These are phyloP conservation scores for Eonycteris spelaea DNA, from an alignment of 2,113 vertebrate genomes.

Conservation along the genomic window DNA sequence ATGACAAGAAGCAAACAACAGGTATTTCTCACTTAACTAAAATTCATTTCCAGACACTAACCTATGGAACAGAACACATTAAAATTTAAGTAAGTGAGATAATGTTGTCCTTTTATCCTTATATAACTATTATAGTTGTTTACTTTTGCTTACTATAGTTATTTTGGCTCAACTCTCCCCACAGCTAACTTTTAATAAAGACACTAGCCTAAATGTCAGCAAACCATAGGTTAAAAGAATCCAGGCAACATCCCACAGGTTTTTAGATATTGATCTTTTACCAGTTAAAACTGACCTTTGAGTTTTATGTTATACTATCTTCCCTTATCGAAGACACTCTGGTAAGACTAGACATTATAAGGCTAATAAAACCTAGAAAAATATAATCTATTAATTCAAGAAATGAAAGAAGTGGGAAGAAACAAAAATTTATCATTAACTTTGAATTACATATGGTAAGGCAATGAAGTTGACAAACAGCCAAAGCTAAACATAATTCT, in stretches of 20 bases:
- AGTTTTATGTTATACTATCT: not conserved
- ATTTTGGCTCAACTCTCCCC: not conserved
- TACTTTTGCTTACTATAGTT: not conserved
- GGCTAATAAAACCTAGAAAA: slow-evolving; percentile 39
- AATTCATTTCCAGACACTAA: slow-evolving; percentile 57
- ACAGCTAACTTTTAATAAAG: not conserved
- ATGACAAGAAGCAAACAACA: slow-evolving; percentile 55
- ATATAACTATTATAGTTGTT: not conserved
- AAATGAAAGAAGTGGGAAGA: slow-evolving; percentile 26
- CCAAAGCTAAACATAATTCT: slow-evolving; percentile 14
- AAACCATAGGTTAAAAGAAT: slow-evolving; percentile 27
- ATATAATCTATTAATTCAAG: slow-evolving; percentile 30
- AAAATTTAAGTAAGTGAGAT: slow-evolving; percentile 23
- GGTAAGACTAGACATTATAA: not conserved
- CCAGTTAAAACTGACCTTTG: not conserved
- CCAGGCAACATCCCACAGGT: not conserved
- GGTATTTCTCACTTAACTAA: slow-evolving; percentile 74
- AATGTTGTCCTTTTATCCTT: not conserved
- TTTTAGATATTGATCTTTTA: not conserved
- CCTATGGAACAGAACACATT: not conserved
- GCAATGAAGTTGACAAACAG: slow-evolving; percentile 1
- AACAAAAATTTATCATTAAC: slow-evolving; percentile 22
- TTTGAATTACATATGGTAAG: not conserved
- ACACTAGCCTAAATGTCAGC: not conserved
- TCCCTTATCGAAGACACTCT: slow-evolving; percentile 24